A percentile compares a stretch with the other conserved stretches of the same genome.
These are phyloP conservation scores for Morpho achilles DNA, from an alignment of 2,888 invertebrate genomes.

Conservation along the genomic window DNA sequence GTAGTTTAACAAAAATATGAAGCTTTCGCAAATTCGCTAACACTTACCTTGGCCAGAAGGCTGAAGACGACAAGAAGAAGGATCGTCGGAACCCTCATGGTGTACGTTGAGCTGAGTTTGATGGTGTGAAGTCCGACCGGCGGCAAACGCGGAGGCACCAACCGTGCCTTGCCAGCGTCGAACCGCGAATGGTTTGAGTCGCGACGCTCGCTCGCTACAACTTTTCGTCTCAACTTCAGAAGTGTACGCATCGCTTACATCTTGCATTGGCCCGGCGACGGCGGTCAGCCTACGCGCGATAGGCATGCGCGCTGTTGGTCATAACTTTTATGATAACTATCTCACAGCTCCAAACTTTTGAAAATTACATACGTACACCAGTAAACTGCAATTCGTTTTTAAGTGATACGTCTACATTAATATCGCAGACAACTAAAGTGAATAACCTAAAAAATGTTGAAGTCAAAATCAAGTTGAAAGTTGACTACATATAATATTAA, in stretches of 20 bases:
- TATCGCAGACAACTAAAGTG: too few relatives aligned
- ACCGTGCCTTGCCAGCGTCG: slow-evolving; percentile 60
- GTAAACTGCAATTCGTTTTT: too few relatives aligned
- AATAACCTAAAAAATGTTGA: too few relatives aligned
- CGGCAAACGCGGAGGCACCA: slow-evolving; percentile 52
- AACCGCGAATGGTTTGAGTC: slow-evolving; percentile 56
- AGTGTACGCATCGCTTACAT: slow-evolving; percentile 34
- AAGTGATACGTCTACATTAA: background rate
- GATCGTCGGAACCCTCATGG: slow-evolving; percentile 56
- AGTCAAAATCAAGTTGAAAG: too few relatives aligned
- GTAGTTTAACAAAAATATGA: slow-evolving; percentile 4
- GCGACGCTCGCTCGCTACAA: slow-evolving; percentile 36
- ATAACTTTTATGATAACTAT: too few relatives aligned
- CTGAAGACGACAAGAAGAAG: slow-evolving; percentile 47
- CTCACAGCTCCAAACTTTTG: too few relatives aligned
- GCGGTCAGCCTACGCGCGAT: slow-evolving; percentile 38
- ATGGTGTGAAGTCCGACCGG: slow-evolving; percentile 42
- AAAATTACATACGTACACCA: too few relatives aligned
- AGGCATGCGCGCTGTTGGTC: slow-evolving; percentile 37
- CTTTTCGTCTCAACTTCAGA: slow-evolving; percentile 41
- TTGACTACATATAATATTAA: too few relatives aligned
- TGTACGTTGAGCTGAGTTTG: slow-evolving; percentile 27
- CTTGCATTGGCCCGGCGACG: slow-evolving; percentile 29
- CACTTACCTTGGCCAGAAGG: slow-evolving; percentile 38
- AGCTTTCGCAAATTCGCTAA: slow-evolving; percentile 24